Evolutionary conservation across 2,113 vertebrate species (phyloP).

Genomic region (Stictonetta naevosa): DNA sequence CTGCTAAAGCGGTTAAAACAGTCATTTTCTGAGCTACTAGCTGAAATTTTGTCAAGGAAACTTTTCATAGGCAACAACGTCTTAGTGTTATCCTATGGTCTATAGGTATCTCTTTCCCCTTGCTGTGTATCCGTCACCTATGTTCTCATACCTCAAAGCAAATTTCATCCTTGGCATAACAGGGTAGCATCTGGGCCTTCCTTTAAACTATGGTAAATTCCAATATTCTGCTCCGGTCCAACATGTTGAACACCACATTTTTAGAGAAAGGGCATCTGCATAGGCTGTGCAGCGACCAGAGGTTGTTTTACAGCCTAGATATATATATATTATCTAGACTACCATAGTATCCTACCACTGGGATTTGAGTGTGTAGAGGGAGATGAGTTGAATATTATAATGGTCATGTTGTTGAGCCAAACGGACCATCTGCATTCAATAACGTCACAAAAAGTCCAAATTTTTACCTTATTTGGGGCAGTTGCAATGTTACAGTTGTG

Average conservation of each 20-base stretch:
- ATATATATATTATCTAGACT: background rate
- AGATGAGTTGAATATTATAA: background rate
- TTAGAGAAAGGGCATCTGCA: background rate
- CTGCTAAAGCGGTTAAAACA: conserved; percentile 58
- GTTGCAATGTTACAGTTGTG: background rate
- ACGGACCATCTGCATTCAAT: background rate
- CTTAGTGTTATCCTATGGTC: background rate
- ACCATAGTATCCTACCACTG: background rate
- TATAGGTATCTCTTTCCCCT: background rate
- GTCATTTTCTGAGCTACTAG: conserved; percentile 42
- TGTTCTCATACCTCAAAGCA: background rate
- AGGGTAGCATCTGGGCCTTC: background rate
- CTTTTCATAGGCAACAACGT: background rate
- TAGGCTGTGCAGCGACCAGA: background rate
- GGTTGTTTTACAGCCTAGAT: background rate
- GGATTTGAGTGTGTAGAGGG: background rate
- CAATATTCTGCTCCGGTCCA: background rate
- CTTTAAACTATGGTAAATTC: background rate
- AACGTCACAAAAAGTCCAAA: background rate
- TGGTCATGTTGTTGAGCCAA: background rate
- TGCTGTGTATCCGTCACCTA: background rate
- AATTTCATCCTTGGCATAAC: background rate
- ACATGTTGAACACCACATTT: background rate
- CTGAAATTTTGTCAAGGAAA: conserved; percentile 4
- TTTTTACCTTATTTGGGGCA: background rate